Conservation (phyloP, 2,797 vertebrate genomes). For the Anableps anableps region DNA sequence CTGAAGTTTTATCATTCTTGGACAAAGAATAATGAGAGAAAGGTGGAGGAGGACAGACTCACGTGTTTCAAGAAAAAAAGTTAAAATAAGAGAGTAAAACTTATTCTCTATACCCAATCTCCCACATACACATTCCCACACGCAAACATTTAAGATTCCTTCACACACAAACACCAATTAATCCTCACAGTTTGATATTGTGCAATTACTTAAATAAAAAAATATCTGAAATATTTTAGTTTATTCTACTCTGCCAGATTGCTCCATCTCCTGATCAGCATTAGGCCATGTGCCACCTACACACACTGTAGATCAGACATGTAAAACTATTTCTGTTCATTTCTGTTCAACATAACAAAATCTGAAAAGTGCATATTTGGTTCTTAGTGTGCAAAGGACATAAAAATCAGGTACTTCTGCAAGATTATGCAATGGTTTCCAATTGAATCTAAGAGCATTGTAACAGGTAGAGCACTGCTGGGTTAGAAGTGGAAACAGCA, state of each 20-base stretch:
- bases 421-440: not conserved
- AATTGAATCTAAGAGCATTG: not conserved
- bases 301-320: too few relatives aligned
- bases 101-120: slow-evolving; percentile 17
- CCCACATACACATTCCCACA: slow-evolving; percentile 39
- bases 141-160: not conserved
- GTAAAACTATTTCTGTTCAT: too few relatives aligned
- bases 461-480: not conserved
- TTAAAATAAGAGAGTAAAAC: slow-evolving; percentile 13
- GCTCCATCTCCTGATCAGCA: too few relatives aligned
- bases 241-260: too few relatives aligned
- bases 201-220: too few relatives aligned
- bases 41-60: slow-evolving; percentile 28
- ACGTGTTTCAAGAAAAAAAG: slow-evolving; percentile 36
- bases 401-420: not conserved
- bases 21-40: slow-evolving; percentile 9
- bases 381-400: not conserved
- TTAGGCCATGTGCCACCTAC: too few relatives aligned
- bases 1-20: slow-evolving; percentile 26
- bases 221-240: too few relatives aligned
- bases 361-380: not conserved
- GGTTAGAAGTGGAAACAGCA: too few relatives aligned
- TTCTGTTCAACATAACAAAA: not conserved
- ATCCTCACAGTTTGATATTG: too few relatives aligned
- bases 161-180: too few relatives aligned